These are phyloP conservation scores for Homarus gammarus DNA, from an alignment of 2,888 invertebrate genomes.

Conservation along the genomic window DNA sequence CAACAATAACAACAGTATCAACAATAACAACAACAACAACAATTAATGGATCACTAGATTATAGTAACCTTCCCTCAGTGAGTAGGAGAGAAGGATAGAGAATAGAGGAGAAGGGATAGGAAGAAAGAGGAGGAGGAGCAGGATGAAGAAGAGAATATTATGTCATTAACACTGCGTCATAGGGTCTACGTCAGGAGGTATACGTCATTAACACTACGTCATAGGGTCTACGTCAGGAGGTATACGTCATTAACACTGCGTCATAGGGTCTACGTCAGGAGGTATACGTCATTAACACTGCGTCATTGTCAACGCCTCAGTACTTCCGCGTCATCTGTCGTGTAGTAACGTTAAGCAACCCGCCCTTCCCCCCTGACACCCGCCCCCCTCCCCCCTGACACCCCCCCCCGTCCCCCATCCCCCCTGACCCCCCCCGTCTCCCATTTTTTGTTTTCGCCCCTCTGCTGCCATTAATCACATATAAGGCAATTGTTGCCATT, in stretches of 20 bases:
- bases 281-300: background rate
- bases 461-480: no score
- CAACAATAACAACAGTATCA: no score
- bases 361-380: no score
- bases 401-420: no score
- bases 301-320: background rate
- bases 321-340: background rate
- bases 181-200: background rate
- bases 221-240: background rate
- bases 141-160: background rate
- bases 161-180: background rate
- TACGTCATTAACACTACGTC: background rate
- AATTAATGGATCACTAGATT: no score
- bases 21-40: no score
- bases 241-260: background rate
- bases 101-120: constrained; percentile 4
- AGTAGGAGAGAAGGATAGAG: constrained; percentile 13
- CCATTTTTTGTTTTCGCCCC: no score
- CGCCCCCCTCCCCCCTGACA: no score
- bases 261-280: background rate
- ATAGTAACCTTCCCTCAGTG: background rate
- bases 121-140: background rate
- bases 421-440: no score
- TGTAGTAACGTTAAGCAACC: no score
- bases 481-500: no score